A percentile compares a stretch with the other conserved stretches of the same genome.
Evolutionary conservation across 30 jellyfish, hydroid and myxozoan genomes (phyloP).

Genomic region (Aurelia sp.): DNA sequence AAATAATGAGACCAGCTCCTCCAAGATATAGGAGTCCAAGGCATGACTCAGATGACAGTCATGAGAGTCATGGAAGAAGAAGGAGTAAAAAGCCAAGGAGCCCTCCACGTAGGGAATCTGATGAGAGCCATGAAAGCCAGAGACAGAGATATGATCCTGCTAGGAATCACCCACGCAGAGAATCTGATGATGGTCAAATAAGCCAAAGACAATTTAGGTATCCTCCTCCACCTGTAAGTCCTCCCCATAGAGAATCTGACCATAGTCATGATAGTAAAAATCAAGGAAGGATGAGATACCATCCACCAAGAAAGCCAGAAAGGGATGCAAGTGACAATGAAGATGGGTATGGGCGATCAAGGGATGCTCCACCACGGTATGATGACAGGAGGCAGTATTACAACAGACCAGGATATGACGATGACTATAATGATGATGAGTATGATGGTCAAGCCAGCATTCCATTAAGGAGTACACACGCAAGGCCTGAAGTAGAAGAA

Average conservation of each 20-base stretch:
- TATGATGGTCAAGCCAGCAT: not conserved
- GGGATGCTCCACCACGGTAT: slow-evolving; percentile 6
- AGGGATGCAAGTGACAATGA: slow-evolving; percentile 2
- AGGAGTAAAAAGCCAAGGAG: not conserved
- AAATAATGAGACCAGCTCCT: not conserved
- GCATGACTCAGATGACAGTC: slow-evolving; percentile 38
- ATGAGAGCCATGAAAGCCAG: slow-evolving; percentile 30
- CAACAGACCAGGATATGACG: slow-evolving; percentile 7
- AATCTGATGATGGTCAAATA: slow-evolving; percentile 2
- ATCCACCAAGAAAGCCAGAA: not conserved
- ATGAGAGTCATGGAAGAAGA: slow-evolving; percentile 4
- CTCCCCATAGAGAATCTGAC: slow-evolving; percentile 23
- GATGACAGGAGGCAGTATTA: slow-evolving; percentile 8
- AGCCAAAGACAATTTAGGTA: not conserved
- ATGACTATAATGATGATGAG: slow-evolving; percentile 25
- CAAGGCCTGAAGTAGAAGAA: not conserved
- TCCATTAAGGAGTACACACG: not conserved
- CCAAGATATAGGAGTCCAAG: slow-evolving; percentile 2
- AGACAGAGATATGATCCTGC: slow-evolving; percentile 14
- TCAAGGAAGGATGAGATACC: not conserved
- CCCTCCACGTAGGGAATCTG: slow-evolving; percentile 13
- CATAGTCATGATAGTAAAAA: not conserved
- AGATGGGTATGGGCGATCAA: not conserved
- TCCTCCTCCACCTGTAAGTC: not conserved
- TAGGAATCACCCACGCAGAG: not conserved